Base-by-base conservation (phyloP, 2,888 invertebrate species). In the Ceriagrion tenellum region DNA sequence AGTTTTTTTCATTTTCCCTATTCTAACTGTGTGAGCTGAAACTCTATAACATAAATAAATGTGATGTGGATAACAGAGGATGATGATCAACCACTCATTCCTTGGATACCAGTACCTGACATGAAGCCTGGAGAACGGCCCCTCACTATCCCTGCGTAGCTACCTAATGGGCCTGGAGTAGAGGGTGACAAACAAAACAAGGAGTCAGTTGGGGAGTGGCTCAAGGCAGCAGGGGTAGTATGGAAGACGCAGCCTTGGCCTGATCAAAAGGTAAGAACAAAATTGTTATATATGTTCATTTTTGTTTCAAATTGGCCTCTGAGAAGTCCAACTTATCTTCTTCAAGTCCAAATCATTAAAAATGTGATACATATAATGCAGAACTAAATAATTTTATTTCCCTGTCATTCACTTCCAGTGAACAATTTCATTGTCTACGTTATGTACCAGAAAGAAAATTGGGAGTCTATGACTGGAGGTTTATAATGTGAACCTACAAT, bases 61-160 rank as follows among this genome's bases (percentile, higher is more conserved):
- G 95, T 95, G 96, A 96, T 96, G 96, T 96, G 96, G 95, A 96
- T 95, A 97, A 97, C 97, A 97, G 26, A 93, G 26, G 69, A 26
- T 63, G 47, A n/a, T 93, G 69, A 3, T 26, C 89, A 55, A 89
- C 8, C 89, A 89, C n/a, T 55, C 55, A 89, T 93, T 93, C 69
- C 69, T 93, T 55, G n/a, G 93, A 93, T 93, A 93, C 97, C 97
- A 97, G 98, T 98, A 99, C 99, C 99, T 98, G 99, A 98, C 98
- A 99, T 98, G 97, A 97, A 97, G 97, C 98, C 98, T 97, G 98
- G 98, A 97, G 98, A 98, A 96, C 98, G 98, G 97, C 99, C 99
- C 97, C 98, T 98, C 97, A 99, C 98, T 97, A 98, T 98, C 97
- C 98, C 98, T 97, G 99, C 99, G 98, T 99, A 99, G 97, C 98